Evolutionary conservation across 2,888 invertebrate genomes (phyloP), one percentile per base, ranked within the genome.

Genomic region (Cephus runcator): DNA sequence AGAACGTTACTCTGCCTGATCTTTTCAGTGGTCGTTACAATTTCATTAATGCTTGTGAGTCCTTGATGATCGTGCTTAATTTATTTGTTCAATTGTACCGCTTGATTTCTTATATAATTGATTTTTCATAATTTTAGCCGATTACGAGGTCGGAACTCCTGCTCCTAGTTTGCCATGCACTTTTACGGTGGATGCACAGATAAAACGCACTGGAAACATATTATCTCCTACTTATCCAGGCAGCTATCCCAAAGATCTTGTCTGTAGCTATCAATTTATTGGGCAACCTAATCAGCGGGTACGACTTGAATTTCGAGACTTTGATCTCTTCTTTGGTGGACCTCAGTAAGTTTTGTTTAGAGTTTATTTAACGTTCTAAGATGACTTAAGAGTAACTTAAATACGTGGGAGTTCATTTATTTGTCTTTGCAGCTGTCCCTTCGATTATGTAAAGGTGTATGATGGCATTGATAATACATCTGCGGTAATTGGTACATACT

Each of bases 201-300:
- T 92, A 78, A 94, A 94, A 87, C 95, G 95, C 89, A 95, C 95
- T 83, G 99, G 99, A 77, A 94, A 95, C 89, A 96, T 99, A 88
- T 93, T 98, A 89, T 98, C 99, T 80, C 99, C 99, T 82, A 99
- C 99, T 82, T 99, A 99, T 94, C 99, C 99, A 81, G 99, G 99
- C 86, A 96, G 98, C 88, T 99, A 99, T 93, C 99, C 99, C 85
- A 99, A 99, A 93, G 97, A 98, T 92, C 94, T 98, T 90, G 94
- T 94, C 87, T 99, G 99, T 94, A 95, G 95, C 92, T 98, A 98
- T 93, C 96, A 97, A 92, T 97, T 99, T 93, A 95, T 96, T 88
- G 99, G 99, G 76, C 94, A 95, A 90, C 94, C 95, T 75, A 96
- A 97, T 78, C 98, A 99, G 93, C 93, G 99, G 90, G 97, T 99